Evolutionary conservation across 1,140 invertebrate species (phyloP), one percentile per base, ranked within the genome.

Genomic region (Macrostomum lignano): DNA sequence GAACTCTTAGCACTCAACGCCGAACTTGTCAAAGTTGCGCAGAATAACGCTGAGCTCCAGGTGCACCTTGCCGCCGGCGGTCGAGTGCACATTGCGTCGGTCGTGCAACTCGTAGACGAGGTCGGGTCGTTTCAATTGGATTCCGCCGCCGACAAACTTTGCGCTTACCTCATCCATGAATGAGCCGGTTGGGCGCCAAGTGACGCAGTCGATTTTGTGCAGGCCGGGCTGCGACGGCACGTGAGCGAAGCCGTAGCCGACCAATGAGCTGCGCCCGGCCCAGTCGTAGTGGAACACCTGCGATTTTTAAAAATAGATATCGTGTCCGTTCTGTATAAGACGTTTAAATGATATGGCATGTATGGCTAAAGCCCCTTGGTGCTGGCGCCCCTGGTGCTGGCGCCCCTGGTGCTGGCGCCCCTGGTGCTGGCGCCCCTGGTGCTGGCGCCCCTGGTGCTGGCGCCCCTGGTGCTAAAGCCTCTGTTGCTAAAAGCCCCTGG

Each of bases 161-260:
- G 21, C 21, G 17, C 22, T 36, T 17, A 36, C 38, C 37, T 40
- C 28, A 19, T 39, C 23, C 25, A 38, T 24, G 19, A 31, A 20
- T 28, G 22, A 35, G 2, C 28, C 34, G 36, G 68, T 54, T 21
- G 76, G 76, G 45, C 71, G 63, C 77, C 77, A 82, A 37, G 74
- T 77, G 31, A 70, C 66, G 43, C 73, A 72, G 33, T 69, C 58
- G 15, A 79, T 44, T 13, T 45, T 54, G 50, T 79, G 73, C 35
- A 47, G 59, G 10, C 76, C 76, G n/a, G 75, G 72, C 20, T 64
- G 58, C 22, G 70, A 62, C 20, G 76, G 76, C 36, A 82, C 49
- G 33, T 65, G 66, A 35, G 65, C 63, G 42, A 69, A 66, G 21
- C 73, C 73, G 52, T 82, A 81, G 2, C 73, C 71, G 37, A 66